A percentile compares a stretch with the other conserved stretches of the same genome.
Conservation (phyloP, 1,140 invertebrate species). For the Littorina saxatilis region DNA sequence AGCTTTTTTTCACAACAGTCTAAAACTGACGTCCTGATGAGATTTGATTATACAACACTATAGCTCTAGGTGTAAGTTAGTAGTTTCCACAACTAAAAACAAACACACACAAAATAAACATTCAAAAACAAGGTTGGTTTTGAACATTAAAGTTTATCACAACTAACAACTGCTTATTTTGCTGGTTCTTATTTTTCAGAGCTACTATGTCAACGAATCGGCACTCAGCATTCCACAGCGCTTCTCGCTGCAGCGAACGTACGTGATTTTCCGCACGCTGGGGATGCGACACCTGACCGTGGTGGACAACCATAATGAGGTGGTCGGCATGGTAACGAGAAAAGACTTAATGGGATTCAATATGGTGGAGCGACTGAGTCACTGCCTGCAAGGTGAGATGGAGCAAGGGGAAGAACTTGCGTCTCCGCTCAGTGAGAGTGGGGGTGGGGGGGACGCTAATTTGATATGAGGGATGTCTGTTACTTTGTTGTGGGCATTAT, state of each 20-base stretch:
- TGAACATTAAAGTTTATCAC: no score
- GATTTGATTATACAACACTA: no score
- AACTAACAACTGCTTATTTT: no score
- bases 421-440: not conserved
- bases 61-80: no score
- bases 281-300: slow-evolving; percentile 95
- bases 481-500: no score
- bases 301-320: slow-evolving; percentile 92
- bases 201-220: slow-evolving; percentile 75
- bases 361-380: slow-evolving; percentile 62
- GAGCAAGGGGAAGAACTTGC: not conserved
- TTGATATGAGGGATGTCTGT: not conserved
- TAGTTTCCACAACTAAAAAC: no score
- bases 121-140: no score
- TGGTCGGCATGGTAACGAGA: slow-evolving; percentile 78
- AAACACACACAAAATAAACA: no score
- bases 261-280: slow-evolving; percentile 92
- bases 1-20: no score
- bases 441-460: not conserved
- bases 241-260: slow-evolving; percentile 88
- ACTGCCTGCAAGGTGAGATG: slow-evolving; percentile 29
- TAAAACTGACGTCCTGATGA: no score
- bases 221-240: slow-evolving; percentile 67
- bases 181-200: slow-evolving; percentile 49
- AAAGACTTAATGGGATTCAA: slow-evolving; percentile 75